Base-by-base conservation (phyloP, 2,113 vertebrate genomes). In the Hoplias malabaricus region DNA sequence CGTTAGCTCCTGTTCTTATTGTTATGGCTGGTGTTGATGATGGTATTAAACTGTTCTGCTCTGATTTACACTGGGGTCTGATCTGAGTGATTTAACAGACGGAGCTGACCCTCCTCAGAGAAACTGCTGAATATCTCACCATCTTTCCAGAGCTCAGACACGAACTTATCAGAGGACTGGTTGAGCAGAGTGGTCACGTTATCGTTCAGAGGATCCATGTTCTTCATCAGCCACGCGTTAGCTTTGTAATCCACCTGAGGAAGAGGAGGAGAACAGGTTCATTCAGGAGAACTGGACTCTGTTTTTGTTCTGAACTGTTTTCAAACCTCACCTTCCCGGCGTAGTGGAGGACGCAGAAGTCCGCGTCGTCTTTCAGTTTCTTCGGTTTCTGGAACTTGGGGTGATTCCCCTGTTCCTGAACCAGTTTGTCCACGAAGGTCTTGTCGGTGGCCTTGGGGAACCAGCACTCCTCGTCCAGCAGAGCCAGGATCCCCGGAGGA, bases 261-360 rank as follows among this genome's bases (percentile, higher is more conserved):
- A 62, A 23, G n/a, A 40, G 1, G 3, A 29, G 25, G 29, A 27
- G 5, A 63, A n/a, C n/a, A n/a, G n/a, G n/a, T n/a, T n/a, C n/a
- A n/a, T n/a, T n/a, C n/a, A n/a, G n/a, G n/a, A n/a, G n/a, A n/a
- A n/a, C n/a, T n/a, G n/a, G n/a, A n/a, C n/a, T n/a, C n/a, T n/a
- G n/a, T n/a, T n/a, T n/a, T n/a, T n/a, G n/a, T n/a, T n/a, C n/a
- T n/a, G n/a, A n/a, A n/a, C n/a, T n/a, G n/a, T n/a, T n/a, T n/a
- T n/a, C n/a, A n/a, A n/a, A n/a, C n/a, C n/a, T n/a, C n/a, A 99
- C 98, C 95, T 95, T 99, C 79, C 98, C 98, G 27, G 98, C 98
- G 19, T 99, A 99, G 88, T 99, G 98, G 21, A 98, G 95, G 85
- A 99, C 92, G 67, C 93, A 96, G 91, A 99, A 98, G 79, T 99